These are phyloP conservation scores for Pasiphila rectangulata DNA, from an alignment of 2,888 invertebrate species.

Conservation along the genomic window DNA sequence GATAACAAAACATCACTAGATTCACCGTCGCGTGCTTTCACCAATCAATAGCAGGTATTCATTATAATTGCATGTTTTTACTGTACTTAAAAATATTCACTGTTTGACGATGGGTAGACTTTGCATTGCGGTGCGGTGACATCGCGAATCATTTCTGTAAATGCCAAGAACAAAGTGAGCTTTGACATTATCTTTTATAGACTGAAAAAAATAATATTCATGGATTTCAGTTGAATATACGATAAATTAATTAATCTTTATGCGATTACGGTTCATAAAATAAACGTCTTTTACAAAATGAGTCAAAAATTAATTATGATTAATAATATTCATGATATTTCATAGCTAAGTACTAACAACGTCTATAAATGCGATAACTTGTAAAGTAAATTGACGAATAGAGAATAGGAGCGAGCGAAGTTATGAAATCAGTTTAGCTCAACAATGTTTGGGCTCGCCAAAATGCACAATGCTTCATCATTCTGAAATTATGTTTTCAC, in stretches of 20 bases:
- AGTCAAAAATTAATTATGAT: too few species aligned
- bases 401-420: too few species aligned
- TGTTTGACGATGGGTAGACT: conserved; percentile 36
- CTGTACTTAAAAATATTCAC: conserved; percentile 57
- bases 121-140: conserved; percentile 39
- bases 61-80: conserved; percentile 67
- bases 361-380: too few species aligned
- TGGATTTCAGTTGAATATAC: too few species aligned
- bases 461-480: conserved; percentile 10
- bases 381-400: too few species aligned
- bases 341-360: too few species aligned
- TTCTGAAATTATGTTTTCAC: conserved; percentile 23
- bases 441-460: background rate
- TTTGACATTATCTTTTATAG: background rate
- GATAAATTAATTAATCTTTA: too few species aligned
- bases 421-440: background rate
- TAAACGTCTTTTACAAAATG: too few species aligned
- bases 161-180: conserved; percentile 13
- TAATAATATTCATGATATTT: too few species aligned
- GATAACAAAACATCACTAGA: conserved; percentile 31
- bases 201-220: background rate
- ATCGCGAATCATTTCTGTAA: conserved; percentile 31
- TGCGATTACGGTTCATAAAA: too few species aligned
- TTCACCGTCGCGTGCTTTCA: conserved; percentile 54
- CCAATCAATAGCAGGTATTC: conserved; percentile 66